These are phyloP conservation scores for Acanthornis magna DNA, from an alignment of 2,797 vertebrate species.

Conservation along the genomic window DNA sequence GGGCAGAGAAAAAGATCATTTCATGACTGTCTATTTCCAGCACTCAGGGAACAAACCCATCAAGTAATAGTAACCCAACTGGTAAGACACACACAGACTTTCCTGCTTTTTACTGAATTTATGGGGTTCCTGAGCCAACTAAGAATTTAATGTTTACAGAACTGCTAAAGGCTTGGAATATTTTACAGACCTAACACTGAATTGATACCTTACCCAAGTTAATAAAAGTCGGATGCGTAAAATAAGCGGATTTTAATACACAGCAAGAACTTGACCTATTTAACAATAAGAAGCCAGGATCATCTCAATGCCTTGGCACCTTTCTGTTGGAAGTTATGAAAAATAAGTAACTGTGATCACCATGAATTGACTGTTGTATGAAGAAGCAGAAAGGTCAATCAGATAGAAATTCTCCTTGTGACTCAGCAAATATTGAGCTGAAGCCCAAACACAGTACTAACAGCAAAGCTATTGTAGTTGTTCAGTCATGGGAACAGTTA, in stretches of 20 bases:
- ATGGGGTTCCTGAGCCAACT: constrained; percentile 15
- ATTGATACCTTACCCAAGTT: neutral
- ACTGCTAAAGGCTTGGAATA: neutral
- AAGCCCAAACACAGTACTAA: neutral
- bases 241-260: neutral
- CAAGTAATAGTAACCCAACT: neutral
- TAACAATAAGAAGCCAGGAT: neutral
- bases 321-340: neutral
- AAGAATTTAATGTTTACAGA: constrained; percentile 4
- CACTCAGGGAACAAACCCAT: neutral
- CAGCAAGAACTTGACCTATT: neutral
- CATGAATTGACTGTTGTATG: neutral
- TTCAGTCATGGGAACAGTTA: neutral
- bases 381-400: neutral
- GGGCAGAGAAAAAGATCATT: neutral
- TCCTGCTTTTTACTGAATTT: constrained; percentile 1
- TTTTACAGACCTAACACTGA: constrained; percentile 2
- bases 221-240: neutral
- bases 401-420: neutral
- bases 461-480: neutral
- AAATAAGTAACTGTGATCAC: neutral
- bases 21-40: neutral
- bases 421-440: neutral
- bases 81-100: constrained; percentile 4
- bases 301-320: neutral